phyloP scores from a whole-genome alignment of 2,113 vertebrate genomes.

The Trogon surrucura region DNA sequence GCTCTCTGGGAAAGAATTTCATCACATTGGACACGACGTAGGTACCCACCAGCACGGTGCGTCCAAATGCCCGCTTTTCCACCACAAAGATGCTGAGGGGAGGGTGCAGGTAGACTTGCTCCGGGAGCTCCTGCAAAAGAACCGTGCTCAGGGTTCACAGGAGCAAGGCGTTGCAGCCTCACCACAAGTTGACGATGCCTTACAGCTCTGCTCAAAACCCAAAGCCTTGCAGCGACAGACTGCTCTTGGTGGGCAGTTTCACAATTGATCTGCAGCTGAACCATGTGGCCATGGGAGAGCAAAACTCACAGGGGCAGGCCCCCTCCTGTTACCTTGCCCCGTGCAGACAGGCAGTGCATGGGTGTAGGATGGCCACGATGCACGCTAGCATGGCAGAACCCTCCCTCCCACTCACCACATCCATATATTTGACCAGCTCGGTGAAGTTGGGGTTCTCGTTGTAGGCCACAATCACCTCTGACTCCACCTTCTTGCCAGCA shows the following conservation, averaged over 20 bases:
- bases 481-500: constrained; percentile 87
- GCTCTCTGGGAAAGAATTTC: constrained; percentile 79
- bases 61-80: constrained; percentile 88
- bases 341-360: fast-evolving
- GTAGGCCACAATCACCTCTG: constrained; percentile 87
- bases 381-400: background rate
- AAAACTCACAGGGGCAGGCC: background rate
- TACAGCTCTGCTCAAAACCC: too few relatives aligned
- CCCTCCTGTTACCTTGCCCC: background rate
- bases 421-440: constrained; percentile 84
- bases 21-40: constrained; percentile 86
- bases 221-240: background rate
- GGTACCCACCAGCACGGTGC: constrained; percentile 85
- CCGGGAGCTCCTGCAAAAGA: constrained; percentile 85
- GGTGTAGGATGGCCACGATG: background rate
- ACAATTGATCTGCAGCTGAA: background rate
- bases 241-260: background rate
- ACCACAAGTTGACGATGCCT: too few relatives aligned
- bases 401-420: constrained; percentile 82
- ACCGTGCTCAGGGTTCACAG: background rate
- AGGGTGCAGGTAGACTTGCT: constrained; percentile 91
- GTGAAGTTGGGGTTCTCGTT: constrained; percentile 88
- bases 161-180: background rate
- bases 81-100: constrained; percentile 92
- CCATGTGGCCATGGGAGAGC: background rate